phyloP scores from a whole-genome alignment of 2,113 vertebrate species.

The Pluvianellus socialis region DNA sequence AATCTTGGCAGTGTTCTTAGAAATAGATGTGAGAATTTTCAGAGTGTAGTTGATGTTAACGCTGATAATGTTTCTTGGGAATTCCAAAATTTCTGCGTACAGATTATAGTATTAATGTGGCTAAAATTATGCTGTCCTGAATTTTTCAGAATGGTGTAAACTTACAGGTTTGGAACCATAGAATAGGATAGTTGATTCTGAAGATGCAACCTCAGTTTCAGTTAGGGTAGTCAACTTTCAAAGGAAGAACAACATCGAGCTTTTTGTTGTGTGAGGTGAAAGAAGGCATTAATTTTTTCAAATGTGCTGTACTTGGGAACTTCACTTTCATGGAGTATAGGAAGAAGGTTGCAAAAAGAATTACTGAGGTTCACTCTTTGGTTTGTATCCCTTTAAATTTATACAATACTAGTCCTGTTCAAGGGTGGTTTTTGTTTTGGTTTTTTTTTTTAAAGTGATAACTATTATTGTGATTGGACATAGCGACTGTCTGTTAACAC shows the following conservation, averaged over 20 bases:
- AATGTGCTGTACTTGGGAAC: neutral
- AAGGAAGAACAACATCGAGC: neutral
- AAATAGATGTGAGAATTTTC: neutral
- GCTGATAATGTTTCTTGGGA: neutral
- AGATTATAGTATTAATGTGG: neutral
- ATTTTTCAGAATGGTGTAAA: neutral
- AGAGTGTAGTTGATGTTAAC: neutral
- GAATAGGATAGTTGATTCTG: neutral
- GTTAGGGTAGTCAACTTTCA: neutral
- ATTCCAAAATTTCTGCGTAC: neutral
- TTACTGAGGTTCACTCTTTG: neutral
- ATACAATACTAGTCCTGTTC: neutral
- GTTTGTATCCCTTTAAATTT: neutral
- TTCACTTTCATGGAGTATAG: neutral
- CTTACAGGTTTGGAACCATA: neutral
- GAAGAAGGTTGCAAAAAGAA: neutral
- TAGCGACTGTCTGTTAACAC: neutral
- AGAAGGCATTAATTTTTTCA: neutral
- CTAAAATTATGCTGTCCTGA: neutral
- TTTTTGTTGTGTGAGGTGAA: neutral
- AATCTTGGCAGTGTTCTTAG: neutral
- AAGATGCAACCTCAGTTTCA: neutral
- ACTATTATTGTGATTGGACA: neutral
- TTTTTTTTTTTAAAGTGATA: neutral
- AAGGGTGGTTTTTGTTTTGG: neutral